Evolutionary conservation across 2,888 invertebrate genomes (phyloP).

Genomic region (Xanthorhoe designata): DNA sequence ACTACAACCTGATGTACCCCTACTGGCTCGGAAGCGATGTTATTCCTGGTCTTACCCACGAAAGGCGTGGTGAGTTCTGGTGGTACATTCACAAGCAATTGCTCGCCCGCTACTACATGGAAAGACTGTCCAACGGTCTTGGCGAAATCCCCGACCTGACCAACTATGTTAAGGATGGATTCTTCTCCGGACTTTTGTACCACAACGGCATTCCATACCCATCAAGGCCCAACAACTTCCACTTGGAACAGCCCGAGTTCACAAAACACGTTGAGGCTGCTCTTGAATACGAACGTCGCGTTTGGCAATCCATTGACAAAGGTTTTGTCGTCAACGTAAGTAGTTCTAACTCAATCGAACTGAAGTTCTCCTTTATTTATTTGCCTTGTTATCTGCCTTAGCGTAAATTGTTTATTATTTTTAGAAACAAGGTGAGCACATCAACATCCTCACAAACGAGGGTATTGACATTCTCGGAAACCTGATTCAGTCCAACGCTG

Average conservation of each 20-base stretch:
- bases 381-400: neutral
- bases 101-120: slow-evolving; percentile 90
- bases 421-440: slow-evolving; percentile 78
- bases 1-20: slow-evolving; percentile 86
- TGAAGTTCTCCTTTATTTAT: neutral
- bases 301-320: slow-evolving; percentile 86
- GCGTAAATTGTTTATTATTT: slow-evolving; percentile 16
- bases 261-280: slow-evolving; percentile 74
- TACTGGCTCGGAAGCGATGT: slow-evolving; percentile 86
- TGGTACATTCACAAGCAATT: slow-evolving; percentile 87
- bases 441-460: slow-evolving; percentile 86
- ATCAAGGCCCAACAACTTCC: slow-evolving; percentile 84
- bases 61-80: slow-evolving; percentile 88
- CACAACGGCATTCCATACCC: slow-evolving; percentile 89
- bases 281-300: slow-evolving; percentile 82
- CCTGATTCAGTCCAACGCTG: slow-evolving; percentile 87
- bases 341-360: slow-evolving; percentile 19
- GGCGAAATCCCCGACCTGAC: slow-evolving; percentile 87
- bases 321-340: slow-evolving; percentile 80
- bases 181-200: slow-evolving; percentile 87
- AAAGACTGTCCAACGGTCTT: slow-evolving; percentile 89
- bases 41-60: slow-evolving; percentile 77
- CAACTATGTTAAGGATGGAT: slow-evolving; percentile 85
- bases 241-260: slow-evolving; percentile 76
- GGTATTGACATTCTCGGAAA: slow-evolving; percentile 88